Evolutionary conservation across 2,113 vertebrate species (phyloP).

Genomic region (Serinus canaria): DNA sequence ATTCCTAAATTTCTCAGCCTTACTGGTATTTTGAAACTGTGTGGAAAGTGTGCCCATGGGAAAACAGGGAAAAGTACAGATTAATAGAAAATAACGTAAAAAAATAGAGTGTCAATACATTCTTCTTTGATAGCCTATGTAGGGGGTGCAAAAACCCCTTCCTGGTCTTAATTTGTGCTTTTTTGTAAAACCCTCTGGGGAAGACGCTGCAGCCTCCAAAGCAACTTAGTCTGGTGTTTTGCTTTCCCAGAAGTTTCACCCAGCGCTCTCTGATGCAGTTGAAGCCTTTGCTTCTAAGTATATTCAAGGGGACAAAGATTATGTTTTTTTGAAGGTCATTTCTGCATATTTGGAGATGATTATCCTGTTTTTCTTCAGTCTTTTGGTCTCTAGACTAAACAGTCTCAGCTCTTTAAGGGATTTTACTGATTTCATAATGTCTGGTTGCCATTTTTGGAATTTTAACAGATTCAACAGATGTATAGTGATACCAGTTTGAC

Average conservation of each 20-base stretch:
- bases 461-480: not conserved
- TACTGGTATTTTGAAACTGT: not conserved
- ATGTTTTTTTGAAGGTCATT: not conserved
- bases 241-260: not conserved
- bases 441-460: slow-evolving; percentile 19
- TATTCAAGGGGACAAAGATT: not conserved
- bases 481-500: not conserved
- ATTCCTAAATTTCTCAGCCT: not conserved
- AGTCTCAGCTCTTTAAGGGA: not conserved
- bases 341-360: slow-evolving; percentile 30
- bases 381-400: slow-evolving; percentile 42
- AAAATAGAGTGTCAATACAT: fast-evolving
- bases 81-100: not conserved
- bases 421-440: not conserved
- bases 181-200: not conserved
- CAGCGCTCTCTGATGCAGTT: not conserved
- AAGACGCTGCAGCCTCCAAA: not conserved
- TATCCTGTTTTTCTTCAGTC: not conserved
- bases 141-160: not conserved
- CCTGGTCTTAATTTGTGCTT: not conserved
- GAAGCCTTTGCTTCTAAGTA: not conserved
- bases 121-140: not conserved
- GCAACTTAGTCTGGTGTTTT: not conserved
- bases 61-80: not conserved
- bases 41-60: not conserved